phyloP scores from a whole-genome alignment of 2,797 vertebrate genomes.

The Dromococcyx pavoninus region DNA sequence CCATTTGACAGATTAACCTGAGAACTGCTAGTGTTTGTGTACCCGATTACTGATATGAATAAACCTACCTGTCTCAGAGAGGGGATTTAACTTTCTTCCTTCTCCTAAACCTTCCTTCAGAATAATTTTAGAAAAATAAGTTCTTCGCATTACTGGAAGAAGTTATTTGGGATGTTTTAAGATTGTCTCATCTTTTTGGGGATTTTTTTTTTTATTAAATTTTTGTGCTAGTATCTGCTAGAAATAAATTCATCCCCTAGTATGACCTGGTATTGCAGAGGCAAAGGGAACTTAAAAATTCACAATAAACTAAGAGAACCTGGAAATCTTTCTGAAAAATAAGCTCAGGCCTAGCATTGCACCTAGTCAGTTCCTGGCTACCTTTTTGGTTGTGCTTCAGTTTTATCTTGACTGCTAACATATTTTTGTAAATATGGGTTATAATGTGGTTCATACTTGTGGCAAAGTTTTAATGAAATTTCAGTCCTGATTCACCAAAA shows the following conservation, averaged over 20 bases:
- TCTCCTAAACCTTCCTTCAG: not conserved
- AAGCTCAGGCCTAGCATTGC: not conserved
- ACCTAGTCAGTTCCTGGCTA: not conserved
- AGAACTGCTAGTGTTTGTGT: not conserved
- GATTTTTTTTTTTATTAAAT: not conserved
- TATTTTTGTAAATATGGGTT: not conserved
- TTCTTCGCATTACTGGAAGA: not conserved
- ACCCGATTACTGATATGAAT: not conserved
- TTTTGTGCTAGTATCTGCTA: not conserved
- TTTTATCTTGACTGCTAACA: not conserved
- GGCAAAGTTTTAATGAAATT: not conserved
- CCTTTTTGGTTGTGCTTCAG: not conserved
- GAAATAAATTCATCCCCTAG: not conserved
- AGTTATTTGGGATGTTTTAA: not conserved
- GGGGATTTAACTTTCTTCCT: not conserved
- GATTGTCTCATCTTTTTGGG: rapidly evolving
- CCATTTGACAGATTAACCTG: not conserved
- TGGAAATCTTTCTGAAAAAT: not conserved
- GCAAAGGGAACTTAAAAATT: not conserved
- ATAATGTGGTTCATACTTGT: not conserved
- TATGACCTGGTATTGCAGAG: not conserved
- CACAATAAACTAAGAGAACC: not conserved
- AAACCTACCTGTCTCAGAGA: not conserved
- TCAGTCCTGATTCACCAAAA: not conserved
- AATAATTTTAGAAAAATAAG: not conserved